These are phyloP conservation scores for Sycophila texana DNA, from an alignment of 2,888 invertebrate genomes.

Conservation along the genomic window DNA sequence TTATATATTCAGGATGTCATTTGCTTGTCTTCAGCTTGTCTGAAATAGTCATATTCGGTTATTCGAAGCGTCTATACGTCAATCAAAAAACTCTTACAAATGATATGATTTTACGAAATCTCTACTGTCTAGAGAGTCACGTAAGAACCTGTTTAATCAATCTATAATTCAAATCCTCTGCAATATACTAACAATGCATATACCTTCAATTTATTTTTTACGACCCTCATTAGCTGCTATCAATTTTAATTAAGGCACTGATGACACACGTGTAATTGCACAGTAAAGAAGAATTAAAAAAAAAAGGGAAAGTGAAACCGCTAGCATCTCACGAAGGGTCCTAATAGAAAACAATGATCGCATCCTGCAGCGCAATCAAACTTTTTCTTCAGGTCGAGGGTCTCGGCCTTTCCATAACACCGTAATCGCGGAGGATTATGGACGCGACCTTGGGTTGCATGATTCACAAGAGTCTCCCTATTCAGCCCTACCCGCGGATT, in stretches of 20 bases:
- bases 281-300: not conserved
- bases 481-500: conserved; percentile 5
- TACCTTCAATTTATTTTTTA: too few species aligned
- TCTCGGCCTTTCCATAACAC: not conserved
- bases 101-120: too few species aligned
- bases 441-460: not conserved
- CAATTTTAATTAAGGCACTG: conserved; percentile 44
- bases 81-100: too few species aligned
- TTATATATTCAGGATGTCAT: too few species aligned
- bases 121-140: too few species aligned
- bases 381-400: conserved; percentile 3
- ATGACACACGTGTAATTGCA: not conserved
- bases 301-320: not conserved
- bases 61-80: too few species aligned
- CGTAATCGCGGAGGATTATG: conserved; percentile 34
- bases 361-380: not conserved
- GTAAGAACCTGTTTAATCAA: too few species aligned
- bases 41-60: too few species aligned
- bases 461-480: not conserved
- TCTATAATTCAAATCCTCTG: too few species aligned
- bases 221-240: conserved; percentile 10
- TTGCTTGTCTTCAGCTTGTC: too few species aligned
- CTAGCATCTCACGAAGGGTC: not conserved
- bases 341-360: conserved; percentile 13
- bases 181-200: too few species aligned